Percentiles rank a stretch among this genome's conserved stretches.
phyloP scores from a whole-genome alignment of 2,113 vertebrate species.

The Holacanthus passer region DNA sequence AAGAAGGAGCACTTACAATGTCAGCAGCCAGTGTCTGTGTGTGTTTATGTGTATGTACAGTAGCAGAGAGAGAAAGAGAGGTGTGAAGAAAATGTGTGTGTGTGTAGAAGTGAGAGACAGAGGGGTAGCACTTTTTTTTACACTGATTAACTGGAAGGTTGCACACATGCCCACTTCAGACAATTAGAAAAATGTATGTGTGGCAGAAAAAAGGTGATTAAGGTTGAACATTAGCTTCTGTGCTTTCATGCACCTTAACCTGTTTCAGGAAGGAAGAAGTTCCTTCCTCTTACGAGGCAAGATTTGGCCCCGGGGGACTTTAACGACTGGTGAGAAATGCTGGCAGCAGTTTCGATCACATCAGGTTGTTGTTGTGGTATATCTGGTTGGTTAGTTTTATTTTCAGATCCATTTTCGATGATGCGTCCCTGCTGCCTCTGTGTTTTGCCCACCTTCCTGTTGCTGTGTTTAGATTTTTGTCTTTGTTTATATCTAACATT shows the following conservation, averaged over 20 bases:
- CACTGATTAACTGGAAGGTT: conserved; percentile 22
- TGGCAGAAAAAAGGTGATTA: conserved; percentile 7
- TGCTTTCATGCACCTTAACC: background rate
- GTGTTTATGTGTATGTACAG: conserved; percentile 18
- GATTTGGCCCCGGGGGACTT: background rate
- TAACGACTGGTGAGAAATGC: background rate
- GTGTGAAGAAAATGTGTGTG: background rate
- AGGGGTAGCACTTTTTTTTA: conserved; percentile 16
- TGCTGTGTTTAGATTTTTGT: background rate
- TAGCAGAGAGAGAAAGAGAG: background rate
- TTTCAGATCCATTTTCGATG: background rate
- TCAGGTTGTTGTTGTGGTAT: background rate
- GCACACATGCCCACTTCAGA: background rate
- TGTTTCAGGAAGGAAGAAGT: background rate
- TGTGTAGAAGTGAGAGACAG: conserved; percentile 4
- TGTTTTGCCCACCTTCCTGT: background rate
- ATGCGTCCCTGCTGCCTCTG: background rate
- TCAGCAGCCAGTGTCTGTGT: conserved; percentile 24
- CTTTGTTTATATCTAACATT: conserved; percentile 12
- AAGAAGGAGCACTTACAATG: background rate
- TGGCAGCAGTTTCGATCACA: background rate
- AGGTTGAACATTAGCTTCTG: conserved; percentile 30
- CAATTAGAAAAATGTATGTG: background rate
- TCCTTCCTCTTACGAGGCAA: background rate
- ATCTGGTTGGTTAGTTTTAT: background rate